These are phyloP conservation scores for Calyptomena viridis DNA, from an alignment of 2,113 vertebrate species.

Conservation along the genomic window DNA sequence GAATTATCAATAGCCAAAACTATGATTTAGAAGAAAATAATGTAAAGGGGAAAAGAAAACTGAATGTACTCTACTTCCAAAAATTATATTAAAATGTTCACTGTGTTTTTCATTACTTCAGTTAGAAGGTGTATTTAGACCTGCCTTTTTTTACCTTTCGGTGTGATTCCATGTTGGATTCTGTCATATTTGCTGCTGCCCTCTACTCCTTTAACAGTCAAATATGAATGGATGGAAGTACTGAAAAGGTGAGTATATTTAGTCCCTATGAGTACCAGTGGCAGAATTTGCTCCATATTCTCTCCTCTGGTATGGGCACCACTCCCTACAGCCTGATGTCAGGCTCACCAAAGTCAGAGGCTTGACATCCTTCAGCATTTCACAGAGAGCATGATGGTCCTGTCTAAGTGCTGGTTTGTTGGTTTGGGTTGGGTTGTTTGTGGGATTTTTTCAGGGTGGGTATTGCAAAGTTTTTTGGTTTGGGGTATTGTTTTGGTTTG, in stretches of 20 bases:
- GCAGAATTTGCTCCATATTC: background rate
- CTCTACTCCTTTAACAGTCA: background rate
- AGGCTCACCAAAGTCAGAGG: background rate
- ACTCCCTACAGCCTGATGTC: background rate
- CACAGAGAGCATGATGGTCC: background rate
- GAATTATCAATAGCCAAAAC: conserved; percentile 36
- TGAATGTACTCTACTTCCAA: background rate
- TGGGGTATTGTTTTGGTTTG: background rate
- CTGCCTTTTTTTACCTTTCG: background rate
- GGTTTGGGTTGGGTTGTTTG: background rate
- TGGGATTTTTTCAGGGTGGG: accelerated
- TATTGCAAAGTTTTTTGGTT: background rate
- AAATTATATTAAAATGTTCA: background rate
- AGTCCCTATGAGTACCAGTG: background rate
- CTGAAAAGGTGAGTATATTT: background rate
- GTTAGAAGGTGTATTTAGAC: background rate
- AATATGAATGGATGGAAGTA: background rate
- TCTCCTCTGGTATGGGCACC: background rate
- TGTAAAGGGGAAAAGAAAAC: background rate
- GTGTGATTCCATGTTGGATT: background rate
- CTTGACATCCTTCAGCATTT: background rate
- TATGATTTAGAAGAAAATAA: background rate
- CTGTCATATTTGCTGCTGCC: background rate
- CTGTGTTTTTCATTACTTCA: background rate
- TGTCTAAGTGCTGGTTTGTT: background rate